These are phyloP conservation scores for Nemopilema nomurai DNA, from an alignment of 30 jellyfish, hydroid and myxozoan species.

Conservation along the genomic window DNA sequence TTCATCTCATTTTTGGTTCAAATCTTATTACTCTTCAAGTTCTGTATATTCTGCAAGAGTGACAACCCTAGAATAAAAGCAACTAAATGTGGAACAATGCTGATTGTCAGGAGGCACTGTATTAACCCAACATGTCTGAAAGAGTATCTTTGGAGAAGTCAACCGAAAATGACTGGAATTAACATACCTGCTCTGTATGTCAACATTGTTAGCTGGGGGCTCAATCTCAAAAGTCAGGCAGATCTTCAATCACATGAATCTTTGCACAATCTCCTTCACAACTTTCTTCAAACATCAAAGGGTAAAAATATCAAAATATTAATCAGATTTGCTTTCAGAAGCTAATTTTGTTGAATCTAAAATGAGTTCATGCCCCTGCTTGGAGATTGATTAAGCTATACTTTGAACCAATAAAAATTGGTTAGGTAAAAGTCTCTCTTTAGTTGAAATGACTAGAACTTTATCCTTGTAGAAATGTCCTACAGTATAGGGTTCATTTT, in stretches of 20 bases:
- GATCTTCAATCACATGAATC: not conserved
- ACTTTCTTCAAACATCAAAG: slow-evolving; percentile 31
- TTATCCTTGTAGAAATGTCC: not conserved
- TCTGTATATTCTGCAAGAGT: slow-evolving; percentile 40
- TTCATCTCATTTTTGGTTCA: slow-evolving; percentile 36
- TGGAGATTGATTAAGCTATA: not conserved
- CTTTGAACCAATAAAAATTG: not conserved
- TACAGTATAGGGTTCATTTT: not conserved
- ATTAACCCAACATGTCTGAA: slow-evolving; percentile 15
- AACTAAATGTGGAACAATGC: slow-evolving; percentile 32
- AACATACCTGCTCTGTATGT: slow-evolving; percentile 36
- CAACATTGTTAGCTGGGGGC: slow-evolving; percentile 37
- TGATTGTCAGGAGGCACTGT: slow-evolving; percentile 20
- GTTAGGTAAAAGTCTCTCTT: not conserved
- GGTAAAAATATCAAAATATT: slow-evolving; percentile 6
- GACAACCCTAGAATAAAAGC: slow-evolving; percentile 10
- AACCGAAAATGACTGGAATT: slow-evolving; percentile 40
- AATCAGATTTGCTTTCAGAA: not conserved
- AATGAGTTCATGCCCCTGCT: not conserved
- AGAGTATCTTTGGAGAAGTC: slow-evolving; percentile 39
- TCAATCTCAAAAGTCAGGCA: slow-evolving; percentile 14
- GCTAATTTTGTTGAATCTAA: not conserved
- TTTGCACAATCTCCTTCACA: not conserved
- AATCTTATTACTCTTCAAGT: slow-evolving; percentile 23
- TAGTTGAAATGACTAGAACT: not conserved